These are phyloP conservation scores for Rhinella marina DNA, from an alignment of 2,797 vertebrate genomes.

Conservation along the genomic window DNA sequence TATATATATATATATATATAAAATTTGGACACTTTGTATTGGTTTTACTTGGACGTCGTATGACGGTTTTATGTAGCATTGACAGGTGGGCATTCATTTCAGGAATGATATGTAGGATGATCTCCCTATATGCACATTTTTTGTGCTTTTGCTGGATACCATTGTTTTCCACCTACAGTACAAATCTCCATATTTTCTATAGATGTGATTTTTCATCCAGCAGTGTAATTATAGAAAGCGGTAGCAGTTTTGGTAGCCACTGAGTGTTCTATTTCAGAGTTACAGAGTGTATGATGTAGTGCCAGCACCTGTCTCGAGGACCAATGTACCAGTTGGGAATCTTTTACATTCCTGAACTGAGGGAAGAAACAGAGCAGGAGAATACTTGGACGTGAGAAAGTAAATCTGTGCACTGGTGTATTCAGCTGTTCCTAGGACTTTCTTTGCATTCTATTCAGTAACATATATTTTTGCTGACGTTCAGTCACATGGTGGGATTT, in stretches of 20 bases:
- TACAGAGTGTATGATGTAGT: constrained; percentile 4
- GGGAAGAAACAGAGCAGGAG: neutral
- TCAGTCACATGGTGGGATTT: neutral
- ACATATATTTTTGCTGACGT: neutral
- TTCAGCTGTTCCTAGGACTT: constrained; percentile 27
- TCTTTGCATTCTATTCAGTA: neutral
- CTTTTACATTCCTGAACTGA: constrained; percentile 31
- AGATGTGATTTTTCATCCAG: neutral
- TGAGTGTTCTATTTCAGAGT: constrained; percentile 23
- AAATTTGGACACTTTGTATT: too few species aligned
- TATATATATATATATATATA: too few species aligned
- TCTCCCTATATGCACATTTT: neutral
- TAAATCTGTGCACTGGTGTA: constrained; percentile 2
- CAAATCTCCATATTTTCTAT: neutral
- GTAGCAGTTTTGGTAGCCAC: neutral
- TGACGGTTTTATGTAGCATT: neutral
- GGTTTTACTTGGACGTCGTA: neutral
- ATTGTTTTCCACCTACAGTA: neutral
- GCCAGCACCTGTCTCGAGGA: constrained; percentile 34
- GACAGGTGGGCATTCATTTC: neutral
- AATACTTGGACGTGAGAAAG: neutral
- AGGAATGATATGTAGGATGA: neutral
- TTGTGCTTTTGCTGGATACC: neutral
- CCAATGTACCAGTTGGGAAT: constrained; percentile 27
- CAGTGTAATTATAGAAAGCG: constrained; percentile 27